phyloP scores from a whole-genome alignment of 2,113 vertebrate genomes.

The Tetrao urogallus region DNA sequence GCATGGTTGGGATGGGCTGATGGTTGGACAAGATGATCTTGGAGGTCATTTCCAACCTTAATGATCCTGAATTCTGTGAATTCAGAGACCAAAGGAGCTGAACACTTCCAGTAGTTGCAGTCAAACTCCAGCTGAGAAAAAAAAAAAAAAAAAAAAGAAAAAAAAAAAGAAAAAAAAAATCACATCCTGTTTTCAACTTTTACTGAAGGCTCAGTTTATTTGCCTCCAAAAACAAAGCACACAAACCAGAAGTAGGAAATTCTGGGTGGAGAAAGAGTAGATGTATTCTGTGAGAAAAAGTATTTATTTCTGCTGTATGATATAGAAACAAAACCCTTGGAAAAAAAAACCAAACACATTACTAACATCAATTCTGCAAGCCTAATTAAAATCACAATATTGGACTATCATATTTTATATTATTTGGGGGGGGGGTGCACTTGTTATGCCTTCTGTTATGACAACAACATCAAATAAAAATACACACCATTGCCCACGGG shows the following conservation, averaged over 20 bases:
- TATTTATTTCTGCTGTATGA: neutral
- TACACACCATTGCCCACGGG: rapidly evolving
- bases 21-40: no score
- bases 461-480: neutral
- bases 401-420: neutral
- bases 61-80: no score
- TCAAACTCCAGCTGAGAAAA: neutral
- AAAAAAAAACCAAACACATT: neutral
- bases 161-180: neutral
- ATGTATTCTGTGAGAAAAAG: rapidly evolving
- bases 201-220: neutral
- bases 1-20: no score
- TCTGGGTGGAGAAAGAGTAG: neutral
- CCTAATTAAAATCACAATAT: neutral
- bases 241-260: neutral
- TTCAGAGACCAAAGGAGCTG: neutral
- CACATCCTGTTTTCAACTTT: neutral
- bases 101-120: neutral
- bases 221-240: neutral
- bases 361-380: neutral
- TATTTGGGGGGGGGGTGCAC: neutral
- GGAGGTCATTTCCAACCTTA: no score
- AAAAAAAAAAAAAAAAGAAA: no score
- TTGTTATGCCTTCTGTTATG: neutral
- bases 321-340: neutral